Evolutionary conservation across 2,888 invertebrate genomes (phyloP), one percentile per base, ranked within the genome.

Genomic region (Oxyteleia sp.): DNA sequence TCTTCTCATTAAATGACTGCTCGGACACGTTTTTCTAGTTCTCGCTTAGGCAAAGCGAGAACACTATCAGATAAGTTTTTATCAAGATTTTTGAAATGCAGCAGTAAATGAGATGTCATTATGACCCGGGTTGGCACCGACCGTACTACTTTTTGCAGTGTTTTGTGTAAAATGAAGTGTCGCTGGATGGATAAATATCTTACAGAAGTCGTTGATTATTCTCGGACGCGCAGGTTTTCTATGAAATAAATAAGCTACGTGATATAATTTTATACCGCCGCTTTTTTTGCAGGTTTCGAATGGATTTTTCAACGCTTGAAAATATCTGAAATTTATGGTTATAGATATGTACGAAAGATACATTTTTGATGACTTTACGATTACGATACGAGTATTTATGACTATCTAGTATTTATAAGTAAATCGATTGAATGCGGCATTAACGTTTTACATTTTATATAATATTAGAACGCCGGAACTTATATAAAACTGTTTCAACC

Each of bases 51-150:
- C 47, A 26, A 72, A 59, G 35, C 49, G 71, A 38, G 47, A 61
- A 72, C 41, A 41, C 29, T 72, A 61, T 72, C 71, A 61, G 59
- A 57, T 72, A 49, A 51, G 59, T 41, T 61, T 49, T 72, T 61
- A 61, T 49, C 49, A 72, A 61, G 61, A 55, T 72, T 72, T 35
- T 51, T 41, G 41, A 61, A 72, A 38, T 61, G 49, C 71, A 41
- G 41, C 20, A 18, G 49, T 5, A 61, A 72, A 51, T 59, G 51
- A 38, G 57, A 51, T 49, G 38, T 13, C 35, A 71, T 71, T 47
- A 71, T 59, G 41, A 66, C 18, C 43, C 53, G n/a, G n/a, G 13
- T 26, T 57, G 10, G 38, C 69, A 47, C 38, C 47, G 16, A 16
- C 59, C 69, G 57, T 26, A 59, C 38, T 20, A 49, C 47, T 35